A percentile compares a stretch with the other conserved stretches of the same genome.
Evolutionary conservation across 2,113 vertebrate genomes (phyloP).

Genomic region (Pelecanoides urinatrix): DNA sequence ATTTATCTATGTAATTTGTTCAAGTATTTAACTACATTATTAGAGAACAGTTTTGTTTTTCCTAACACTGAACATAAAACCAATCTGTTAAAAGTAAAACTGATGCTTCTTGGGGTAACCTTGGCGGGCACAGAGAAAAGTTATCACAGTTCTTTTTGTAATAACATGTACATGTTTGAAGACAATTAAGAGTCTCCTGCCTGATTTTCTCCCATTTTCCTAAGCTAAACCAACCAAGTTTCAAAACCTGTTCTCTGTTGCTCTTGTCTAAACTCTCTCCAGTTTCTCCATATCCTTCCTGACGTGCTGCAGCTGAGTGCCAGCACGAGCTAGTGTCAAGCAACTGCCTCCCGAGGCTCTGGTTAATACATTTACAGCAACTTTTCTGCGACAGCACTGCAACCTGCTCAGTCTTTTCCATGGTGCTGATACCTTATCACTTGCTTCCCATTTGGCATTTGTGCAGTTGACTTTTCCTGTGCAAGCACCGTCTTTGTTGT

Average conservation of each 20-base stretch:
- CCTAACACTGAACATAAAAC: neutral
- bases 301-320: neutral
- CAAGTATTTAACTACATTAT: neutral
- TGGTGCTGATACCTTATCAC: neutral
- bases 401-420: neutral
- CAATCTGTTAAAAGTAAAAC: neutral
- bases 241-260: neutral
- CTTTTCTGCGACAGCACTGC: neutral
- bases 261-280: neutral
- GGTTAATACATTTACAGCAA: neutral
- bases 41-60: neutral
- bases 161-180: neutral
- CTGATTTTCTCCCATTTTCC: neutral
- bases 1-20: neutral
- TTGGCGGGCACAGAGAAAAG: neutral
- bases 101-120: neutral
- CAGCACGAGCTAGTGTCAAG: neutral
- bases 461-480: neutral
- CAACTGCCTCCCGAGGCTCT: neutral
- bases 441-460: neutral
- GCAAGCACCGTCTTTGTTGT: neutral
- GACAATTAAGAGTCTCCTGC: neutral
- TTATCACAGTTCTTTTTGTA: neutral
- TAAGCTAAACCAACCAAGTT: neutral
- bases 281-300: neutral